These are phyloP conservation scores for Loxodonta africana DNA, from an alignment of 2,113 vertebrate genomes.

Conservation along the genomic window DNA sequence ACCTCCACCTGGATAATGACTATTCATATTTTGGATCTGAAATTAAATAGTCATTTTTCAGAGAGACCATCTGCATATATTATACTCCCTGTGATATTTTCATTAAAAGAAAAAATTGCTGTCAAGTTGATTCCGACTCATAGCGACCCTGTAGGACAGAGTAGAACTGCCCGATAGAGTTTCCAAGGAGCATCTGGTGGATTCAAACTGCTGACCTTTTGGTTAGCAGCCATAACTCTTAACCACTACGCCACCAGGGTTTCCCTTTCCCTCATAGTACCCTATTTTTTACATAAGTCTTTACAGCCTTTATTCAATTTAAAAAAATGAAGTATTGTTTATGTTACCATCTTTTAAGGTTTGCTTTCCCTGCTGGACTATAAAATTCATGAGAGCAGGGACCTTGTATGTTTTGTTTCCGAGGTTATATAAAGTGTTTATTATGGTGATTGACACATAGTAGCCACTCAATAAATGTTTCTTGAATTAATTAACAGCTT, in stretches of 20 bases:
- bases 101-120: background rate
- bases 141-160: too few species aligned
- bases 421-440: background rate
- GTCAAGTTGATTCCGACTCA: too few species aligned
- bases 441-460: background rate
- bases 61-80: background rate
- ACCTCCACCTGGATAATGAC: background rate
- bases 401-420: background rate
- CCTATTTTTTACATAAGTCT: background rate
- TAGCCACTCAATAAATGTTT: background rate
- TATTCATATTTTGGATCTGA: slow-evolving; percentile 40
- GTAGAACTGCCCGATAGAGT: too few species aligned
- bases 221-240: too few species aligned
- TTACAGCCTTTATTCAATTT: background rate
- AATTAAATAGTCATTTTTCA: slow-evolving; percentile 15
- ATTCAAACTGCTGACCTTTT: too few species aligned
- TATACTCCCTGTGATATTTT: background rate
- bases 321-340: background rate
- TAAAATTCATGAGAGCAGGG: background rate
- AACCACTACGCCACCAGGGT: too few species aligned
- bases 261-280: background rate
- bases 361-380: background rate
- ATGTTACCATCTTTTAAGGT: background rate
- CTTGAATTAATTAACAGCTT: background rate
- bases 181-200: too few species aligned